These are phyloP conservation scores for Drosophila incognita DNA, from an alignment of 2,888 invertebrate genomes.

Conservation along the genomic window DNA sequence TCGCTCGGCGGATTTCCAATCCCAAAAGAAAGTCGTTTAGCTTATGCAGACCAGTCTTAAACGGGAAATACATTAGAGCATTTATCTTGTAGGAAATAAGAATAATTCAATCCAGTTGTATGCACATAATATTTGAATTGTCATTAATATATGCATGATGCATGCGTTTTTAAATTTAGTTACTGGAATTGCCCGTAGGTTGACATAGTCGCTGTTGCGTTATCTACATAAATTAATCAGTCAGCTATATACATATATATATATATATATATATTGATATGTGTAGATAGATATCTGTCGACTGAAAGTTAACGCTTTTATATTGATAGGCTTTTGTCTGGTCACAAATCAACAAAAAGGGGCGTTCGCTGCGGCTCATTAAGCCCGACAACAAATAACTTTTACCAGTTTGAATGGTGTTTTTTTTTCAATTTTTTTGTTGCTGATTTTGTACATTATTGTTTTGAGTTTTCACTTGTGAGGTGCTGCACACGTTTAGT, in stretches of 20 bases:
- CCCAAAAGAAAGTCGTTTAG: conserved; percentile 46
- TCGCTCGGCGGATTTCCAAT: conserved; percentile 45
- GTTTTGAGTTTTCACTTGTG: conserved; percentile 66
- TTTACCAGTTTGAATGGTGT: conserved; percentile 57
- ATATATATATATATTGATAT: neutral
- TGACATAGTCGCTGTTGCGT: neutral
- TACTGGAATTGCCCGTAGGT: neutral
- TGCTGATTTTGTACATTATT: conserved; percentile 47
- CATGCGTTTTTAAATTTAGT: neutral
- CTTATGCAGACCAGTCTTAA: neutral
- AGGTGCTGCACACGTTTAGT: conserved; percentile 66
- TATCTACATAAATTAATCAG: neutral
- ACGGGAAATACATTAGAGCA: neutral
- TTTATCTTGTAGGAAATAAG: neutral
- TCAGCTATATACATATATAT: neutral
- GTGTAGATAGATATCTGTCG: neutral
- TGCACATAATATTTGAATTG: neutral
- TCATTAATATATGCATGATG: neutral
- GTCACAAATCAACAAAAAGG: conserved; percentile 39
- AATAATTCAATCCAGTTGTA: neutral
- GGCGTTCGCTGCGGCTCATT: conserved; percentile 63
- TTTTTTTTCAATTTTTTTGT: conserved; percentile 17
- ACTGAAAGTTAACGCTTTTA: conserved; percentile 10
- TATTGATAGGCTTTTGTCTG: conserved; percentile 22
- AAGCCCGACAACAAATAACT: conserved; percentile 53